phyloP scores from a whole-genome alignment of 2,888 invertebrate genomes.

The Seira sanloemensis region DNA sequence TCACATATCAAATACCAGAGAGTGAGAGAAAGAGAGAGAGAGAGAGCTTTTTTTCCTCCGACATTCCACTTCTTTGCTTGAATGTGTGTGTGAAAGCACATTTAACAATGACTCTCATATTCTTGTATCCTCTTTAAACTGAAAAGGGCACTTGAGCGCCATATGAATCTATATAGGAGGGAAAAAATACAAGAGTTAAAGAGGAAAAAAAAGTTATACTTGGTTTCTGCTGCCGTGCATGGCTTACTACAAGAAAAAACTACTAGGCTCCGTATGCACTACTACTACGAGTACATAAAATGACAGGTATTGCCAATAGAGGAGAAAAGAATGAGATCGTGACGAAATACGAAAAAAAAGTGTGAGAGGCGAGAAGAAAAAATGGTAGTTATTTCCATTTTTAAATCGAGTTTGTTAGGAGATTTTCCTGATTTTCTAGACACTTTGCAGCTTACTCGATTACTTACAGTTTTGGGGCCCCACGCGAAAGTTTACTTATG shows the following conservation, averaged over 20 bases:
- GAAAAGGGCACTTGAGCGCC: background rate
- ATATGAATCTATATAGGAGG: background rate
- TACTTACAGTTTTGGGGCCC: slow-evolving; percentile 32
- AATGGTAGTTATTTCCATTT: slow-evolving; percentile 65
- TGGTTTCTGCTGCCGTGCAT: too few species aligned
- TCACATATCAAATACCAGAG: slow-evolving; percentile 45
- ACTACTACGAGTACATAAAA: background rate
- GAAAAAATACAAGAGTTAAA: background rate
- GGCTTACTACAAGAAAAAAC: too few species aligned
- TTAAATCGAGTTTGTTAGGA: slow-evolving; percentile 66
- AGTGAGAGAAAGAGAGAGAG: slow-evolving; percentile 37
- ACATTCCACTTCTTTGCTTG: background rate
- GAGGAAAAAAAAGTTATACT: too few species aligned
- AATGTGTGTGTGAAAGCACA: background rate
- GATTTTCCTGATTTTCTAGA: slow-evolving; percentile 63
- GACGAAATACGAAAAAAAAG: background rate
- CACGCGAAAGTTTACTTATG: background rate
- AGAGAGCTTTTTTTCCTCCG: background rate
- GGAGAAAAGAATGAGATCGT: background rate
- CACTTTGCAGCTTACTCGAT: slow-evolving; percentile 60
- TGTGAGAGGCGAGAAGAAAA: slow-evolving; percentile 22
- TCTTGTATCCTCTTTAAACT: background rate
- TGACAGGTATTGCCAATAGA: background rate
- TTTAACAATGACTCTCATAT: slow-evolving; percentile 14
- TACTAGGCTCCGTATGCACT: too few species aligned